These are phyloP conservation scores for Epistrophella euchroma DNA, from an alignment of 2,888 invertebrate species.

Conservation along the genomic window DNA sequence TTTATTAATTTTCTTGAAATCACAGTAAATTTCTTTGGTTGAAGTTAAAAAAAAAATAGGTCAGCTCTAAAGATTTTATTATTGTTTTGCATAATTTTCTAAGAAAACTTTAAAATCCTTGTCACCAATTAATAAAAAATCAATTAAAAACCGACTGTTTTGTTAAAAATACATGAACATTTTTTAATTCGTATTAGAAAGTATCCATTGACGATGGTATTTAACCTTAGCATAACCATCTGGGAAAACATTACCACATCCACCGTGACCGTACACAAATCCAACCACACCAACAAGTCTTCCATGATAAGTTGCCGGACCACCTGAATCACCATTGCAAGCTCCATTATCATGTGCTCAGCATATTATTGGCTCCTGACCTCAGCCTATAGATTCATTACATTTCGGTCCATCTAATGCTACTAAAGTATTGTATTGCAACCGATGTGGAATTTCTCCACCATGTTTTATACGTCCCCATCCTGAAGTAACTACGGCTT, in stretches of 20 bases:
- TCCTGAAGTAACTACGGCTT: slow-evolving; percentile 79
- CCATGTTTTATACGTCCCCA: slow-evolving; percentile 79
- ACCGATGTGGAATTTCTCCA: slow-evolving; percentile 77
- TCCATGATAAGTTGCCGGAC: slow-evolving; percentile 80
- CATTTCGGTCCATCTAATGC: slow-evolving; percentile 9
- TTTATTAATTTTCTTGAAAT: no score
- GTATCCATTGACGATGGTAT: slow-evolving; percentile 39
- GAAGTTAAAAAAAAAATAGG: no score
- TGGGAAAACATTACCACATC: slow-evolving; percentile 79
- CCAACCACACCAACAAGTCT: slow-evolving; percentile 80
- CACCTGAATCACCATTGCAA: slow-evolving; percentile 82
- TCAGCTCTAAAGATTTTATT: no score
- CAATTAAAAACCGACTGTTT: no score
- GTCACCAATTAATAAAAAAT: no score
- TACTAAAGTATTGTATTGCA: slow-evolving; percentile 78
- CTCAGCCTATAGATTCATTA: neutral
- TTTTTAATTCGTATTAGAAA: slow-evolving; percentile 2
- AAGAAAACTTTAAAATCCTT: no score
- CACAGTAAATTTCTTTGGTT: no score
- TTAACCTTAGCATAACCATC: slow-evolving; percentile 81
- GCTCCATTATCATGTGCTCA: slow-evolving; percentile 79
- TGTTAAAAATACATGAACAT: no score
- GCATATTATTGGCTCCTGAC: slow-evolving; percentile 76
- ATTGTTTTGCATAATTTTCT: no score
- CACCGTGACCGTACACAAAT: slow-evolving; percentile 78